Conservation (phyloP, 2,113 vertebrate species). For the Piprites chloris region DNA sequence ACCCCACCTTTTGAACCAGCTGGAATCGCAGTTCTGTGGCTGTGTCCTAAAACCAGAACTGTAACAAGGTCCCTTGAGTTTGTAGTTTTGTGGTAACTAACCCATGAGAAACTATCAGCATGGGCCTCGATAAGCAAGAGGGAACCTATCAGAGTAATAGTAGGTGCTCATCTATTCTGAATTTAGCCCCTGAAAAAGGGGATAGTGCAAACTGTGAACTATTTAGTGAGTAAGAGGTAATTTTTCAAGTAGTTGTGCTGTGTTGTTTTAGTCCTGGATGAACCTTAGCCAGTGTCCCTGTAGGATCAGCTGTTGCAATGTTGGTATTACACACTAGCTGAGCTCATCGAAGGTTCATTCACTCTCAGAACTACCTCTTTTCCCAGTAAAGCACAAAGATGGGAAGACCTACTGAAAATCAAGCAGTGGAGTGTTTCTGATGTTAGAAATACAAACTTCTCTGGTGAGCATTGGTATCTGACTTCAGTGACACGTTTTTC, state of each 20-base stretch:
- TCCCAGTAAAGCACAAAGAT: conserved; percentile 71
- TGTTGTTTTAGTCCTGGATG: background rate
- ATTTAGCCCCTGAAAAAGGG: background rate
- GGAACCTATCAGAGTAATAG: background rate
- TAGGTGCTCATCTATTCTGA: background rate
- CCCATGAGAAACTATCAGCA: background rate
- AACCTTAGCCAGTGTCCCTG: background rate
- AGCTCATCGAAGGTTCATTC: background rate
- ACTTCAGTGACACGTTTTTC: background rate
- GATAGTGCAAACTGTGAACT: background rate
- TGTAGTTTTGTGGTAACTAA: background rate
- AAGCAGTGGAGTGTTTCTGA: conserved; percentile 16
- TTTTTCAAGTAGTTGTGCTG: background rate
- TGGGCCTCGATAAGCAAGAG: background rate
- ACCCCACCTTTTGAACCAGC: background rate
- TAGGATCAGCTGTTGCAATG: background rate
- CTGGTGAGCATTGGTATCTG: conserved; percentile 11
- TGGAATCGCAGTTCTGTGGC: background rate
- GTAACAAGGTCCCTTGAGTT: background rate
- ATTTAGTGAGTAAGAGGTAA: background rate
- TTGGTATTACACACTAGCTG: background rate
- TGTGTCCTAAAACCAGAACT: background rate
- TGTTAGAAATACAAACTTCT: conserved; percentile 34
- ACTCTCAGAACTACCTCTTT: conserved; percentile 70
- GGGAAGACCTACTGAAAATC: conserved; percentile 30